phyloP scores from a whole-genome alignment of 2,888 invertebrate genomes.

The Elmis aenea region DNA sequence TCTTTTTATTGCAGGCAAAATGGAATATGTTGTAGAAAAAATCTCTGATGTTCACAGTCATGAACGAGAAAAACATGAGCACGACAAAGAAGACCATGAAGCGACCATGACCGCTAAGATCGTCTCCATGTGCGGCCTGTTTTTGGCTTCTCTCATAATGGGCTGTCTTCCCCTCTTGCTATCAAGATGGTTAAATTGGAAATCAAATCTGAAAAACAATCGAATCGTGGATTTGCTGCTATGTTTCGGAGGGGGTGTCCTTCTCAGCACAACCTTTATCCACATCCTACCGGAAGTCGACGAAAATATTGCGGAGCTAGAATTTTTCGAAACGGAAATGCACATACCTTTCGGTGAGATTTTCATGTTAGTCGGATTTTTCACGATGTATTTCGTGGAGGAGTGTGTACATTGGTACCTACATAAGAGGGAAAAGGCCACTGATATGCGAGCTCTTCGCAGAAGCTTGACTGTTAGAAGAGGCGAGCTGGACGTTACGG shows the following conservation, averaged over 20 bases:
- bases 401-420: conserved; percentile 70
- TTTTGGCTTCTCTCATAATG: conserved; percentile 67
- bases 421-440: conserved; percentile 40
- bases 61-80: too few relatives aligned
- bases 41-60: too few relatives aligned
- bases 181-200: conserved; percentile 61
- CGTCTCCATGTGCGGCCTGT: conserved; percentile 73
- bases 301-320: conserved; percentile 59
- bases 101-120: conserved; percentile 67
- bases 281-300: conserved; percentile 77
- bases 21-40: too few relatives aligned
- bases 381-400: conserved; percentile 74
- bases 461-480: conserved; percentile 39
- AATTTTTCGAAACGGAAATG: conserved; percentile 53
- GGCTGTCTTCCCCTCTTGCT: conserved; percentile 71
- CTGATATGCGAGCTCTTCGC: conserved; percentile 30
- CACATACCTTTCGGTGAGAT: conserved; percentile 50
- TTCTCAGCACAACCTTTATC: conserved; percentile 75
- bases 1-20: too few relatives aligned
- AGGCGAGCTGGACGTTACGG: conserved; percentile 25
- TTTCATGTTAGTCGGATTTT: conserved; percentile 71
- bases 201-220: conserved; percentile 50
- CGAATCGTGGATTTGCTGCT: conserved; percentile 59
- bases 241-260: conserved; percentile 77
- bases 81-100: too few relatives aligned